A percentile compares a stretch with the other conserved stretches of the same genome.
Evolutionary conservation across 2,888 invertebrate genomes (phyloP).

Genomic region (Luffia ferchaultella): DNA sequence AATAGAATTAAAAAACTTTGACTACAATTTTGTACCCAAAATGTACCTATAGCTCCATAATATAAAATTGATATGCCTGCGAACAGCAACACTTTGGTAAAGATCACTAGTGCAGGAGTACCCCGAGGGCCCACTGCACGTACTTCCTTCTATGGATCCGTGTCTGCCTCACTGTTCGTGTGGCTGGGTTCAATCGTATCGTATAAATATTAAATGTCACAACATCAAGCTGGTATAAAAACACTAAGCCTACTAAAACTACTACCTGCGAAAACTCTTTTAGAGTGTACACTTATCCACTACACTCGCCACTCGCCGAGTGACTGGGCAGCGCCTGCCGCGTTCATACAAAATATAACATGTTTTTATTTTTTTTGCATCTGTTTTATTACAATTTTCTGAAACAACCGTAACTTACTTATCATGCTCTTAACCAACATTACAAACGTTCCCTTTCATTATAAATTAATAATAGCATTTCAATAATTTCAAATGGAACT

Average conservation of each 20-base stretch:
- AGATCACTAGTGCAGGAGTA: conserved; percentile 45
- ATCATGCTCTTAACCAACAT: conserved; percentile 36
- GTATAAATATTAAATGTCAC: conserved; percentile 61
- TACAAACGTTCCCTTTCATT: conserved; percentile 57
- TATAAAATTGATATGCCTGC: conserved; percentile 59
- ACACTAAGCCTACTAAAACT: conserved; percentile 66
- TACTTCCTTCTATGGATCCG: conserved; percentile 28
- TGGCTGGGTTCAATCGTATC: conserved; percentile 29
- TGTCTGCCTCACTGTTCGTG: conserved; percentile 37
- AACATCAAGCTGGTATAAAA: conserved; percentile 69
- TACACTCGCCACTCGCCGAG: conserved; percentile 60
- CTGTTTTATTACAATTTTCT: conserved; percentile 63
- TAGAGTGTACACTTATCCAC: conserved; percentile 60
- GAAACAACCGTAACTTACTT: conserved; percentile 50
- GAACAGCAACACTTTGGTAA: conserved; percentile 61
- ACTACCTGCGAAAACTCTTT: conserved; percentile 66
- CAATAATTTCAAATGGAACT: conserved; percentile 48
- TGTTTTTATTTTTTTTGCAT: conserved; percentile 44
- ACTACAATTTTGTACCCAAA: conserved; percentile 58
- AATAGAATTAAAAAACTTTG: conserved; percentile 54
- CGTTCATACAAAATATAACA: conserved; percentile 59
- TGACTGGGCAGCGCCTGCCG: conserved; percentile 29
- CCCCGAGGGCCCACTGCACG: conserved; percentile 46
- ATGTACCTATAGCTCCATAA: conserved; percentile 55
- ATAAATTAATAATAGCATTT: conserved; percentile 46